Evolutionary conservation across 2,797 vertebrate genomes (phyloP).

Genomic region (Philypnodon macrostomus): DNA sequence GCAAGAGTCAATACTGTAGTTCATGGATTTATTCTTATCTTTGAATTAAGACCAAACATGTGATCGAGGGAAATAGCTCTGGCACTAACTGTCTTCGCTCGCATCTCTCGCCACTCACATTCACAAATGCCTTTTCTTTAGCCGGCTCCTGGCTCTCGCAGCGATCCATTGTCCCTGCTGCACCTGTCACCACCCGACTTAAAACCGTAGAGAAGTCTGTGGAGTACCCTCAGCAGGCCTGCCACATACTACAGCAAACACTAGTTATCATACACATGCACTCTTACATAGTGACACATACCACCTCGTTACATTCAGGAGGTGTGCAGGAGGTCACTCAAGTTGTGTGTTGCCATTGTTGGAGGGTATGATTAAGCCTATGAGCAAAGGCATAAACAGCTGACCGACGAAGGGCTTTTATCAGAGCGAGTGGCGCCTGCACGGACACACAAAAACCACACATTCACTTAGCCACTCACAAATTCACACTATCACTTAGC

Average conservation of each 20-base stretch:
- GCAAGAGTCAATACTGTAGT: constrained; percentile 25
- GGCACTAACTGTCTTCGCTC: constrained; percentile 31
- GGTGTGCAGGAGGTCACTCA: constrained; percentile 48
- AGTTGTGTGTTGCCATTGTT: constrained; percentile 22
- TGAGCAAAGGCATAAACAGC: constrained; percentile 69
- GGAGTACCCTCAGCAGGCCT: constrained; percentile 69
- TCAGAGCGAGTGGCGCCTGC: constrained; percentile 61
- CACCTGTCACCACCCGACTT: constrained; percentile 70
- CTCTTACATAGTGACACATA: constrained; percentile 38
- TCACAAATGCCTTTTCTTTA: constrained; percentile 44
- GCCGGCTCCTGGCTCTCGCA: constrained; percentile 60
- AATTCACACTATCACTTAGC: constrained; percentile 31
- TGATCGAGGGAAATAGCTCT: constrained; percentile 29
- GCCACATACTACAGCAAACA: too few species aligned
- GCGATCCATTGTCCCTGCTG: constrained; percentile 66
- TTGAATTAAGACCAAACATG: constrained; percentile 44
- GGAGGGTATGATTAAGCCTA: constrained; percentile 52
- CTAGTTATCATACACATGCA: constrained; percentile 31
- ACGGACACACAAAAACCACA: constrained; percentile 21
- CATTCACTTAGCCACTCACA: constrained; percentile 36
- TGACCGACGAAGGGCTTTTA: constrained; percentile 75
- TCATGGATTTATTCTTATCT: constrained; percentile 44
- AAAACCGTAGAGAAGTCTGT: constrained; percentile 47
- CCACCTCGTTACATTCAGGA: constrained; percentile 48
- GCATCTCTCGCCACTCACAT: constrained; percentile 25